A percentile compares a stretch with the other conserved stretches of the same genome.
phyloP scores from a whole-genome alignment of 2,888 invertebrate species.

The Chloroclysta siterata region DNA sequence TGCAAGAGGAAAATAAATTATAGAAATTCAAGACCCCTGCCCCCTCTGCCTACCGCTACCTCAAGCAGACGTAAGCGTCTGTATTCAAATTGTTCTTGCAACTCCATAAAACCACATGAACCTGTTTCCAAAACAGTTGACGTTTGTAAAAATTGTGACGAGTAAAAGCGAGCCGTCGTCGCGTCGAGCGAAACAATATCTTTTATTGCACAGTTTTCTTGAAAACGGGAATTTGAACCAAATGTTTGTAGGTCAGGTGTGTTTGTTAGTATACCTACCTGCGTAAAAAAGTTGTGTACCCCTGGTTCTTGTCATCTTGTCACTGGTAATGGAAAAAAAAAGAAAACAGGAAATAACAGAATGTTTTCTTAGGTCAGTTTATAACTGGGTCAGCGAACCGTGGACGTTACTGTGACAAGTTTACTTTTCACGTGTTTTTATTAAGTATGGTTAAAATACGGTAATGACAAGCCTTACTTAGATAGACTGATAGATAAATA shows the following conservation, averaged over 20 bases:
- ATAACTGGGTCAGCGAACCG: slow-evolving; percentile 7
- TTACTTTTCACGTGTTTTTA: no score
- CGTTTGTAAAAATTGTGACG: no score
- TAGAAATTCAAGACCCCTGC: no score
- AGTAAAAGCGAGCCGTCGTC: background rate
- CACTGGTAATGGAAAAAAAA: slow-evolving; percentile 4
- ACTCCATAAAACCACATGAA: no score
- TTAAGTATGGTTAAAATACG: no score
- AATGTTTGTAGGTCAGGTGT: slow-evolving; percentile 30
- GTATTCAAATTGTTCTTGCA: background rate
- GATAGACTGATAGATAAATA: no score
- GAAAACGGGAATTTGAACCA: slow-evolving; percentile 26
- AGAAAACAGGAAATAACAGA: background rate
- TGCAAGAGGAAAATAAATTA: no score
- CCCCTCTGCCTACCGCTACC: no score
- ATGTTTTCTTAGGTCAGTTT: slow-evolving; percentile 18
- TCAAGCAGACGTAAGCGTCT: no score
- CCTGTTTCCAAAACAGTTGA: no score
- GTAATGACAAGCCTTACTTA: no score
- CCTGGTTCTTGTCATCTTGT: slow-evolving; percentile 11
- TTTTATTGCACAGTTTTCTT: slow-evolving; percentile 8
- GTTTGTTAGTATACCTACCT: slow-evolving; percentile 17
- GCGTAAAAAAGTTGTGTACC: slow-evolving; percentile 12
- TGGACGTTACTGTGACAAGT: background rate
- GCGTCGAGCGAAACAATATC: background rate